Conservation (phyloP, 2,113 vertebrate genomes). For the Mandrillus leucophaeus region DNA sequence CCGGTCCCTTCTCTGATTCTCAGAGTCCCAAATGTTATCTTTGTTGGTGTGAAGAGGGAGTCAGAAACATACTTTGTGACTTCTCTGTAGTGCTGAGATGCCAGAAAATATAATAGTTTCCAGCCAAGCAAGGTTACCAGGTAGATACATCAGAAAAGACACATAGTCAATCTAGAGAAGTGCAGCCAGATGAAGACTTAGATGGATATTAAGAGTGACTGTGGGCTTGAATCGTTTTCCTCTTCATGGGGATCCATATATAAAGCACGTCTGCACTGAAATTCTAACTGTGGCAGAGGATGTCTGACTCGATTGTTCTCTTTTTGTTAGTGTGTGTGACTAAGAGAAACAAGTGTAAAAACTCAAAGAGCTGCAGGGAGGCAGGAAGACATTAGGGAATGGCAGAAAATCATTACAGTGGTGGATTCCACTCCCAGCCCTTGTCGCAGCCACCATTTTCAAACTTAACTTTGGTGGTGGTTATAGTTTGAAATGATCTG, state of each 20-base stretch:
- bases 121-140: conserved; percentile 14
- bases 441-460: not conserved
- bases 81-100: conserved; percentile 18
- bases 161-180: conserved; percentile 52
- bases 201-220: conserved; percentile 54
- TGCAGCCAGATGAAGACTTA: not conserved
- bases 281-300: conserved; percentile 27
- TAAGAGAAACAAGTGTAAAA: conserved; percentile 53
- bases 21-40: not conserved
- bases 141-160: conserved; percentile 50
- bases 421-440: not conserved
- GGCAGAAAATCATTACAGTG: conserved; percentile 35
- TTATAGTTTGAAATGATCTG: not conserved
- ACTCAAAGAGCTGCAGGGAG: not conserved
- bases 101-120: conserved; percentile 30
- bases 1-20: not conserved
- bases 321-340: not conserved
- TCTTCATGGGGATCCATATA: not conserved
- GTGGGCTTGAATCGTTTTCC: not conserved
- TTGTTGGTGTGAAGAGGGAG: not conserved
- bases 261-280: conserved; percentile 49
- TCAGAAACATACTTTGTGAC: not conserved
- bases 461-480: not conserved
- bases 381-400: conserved; percentile 6
- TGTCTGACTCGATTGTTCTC: conserved; percentile 55